Conservation (phyloP, 2,113 vertebrate species). For the Regulus satrapa region DNA sequence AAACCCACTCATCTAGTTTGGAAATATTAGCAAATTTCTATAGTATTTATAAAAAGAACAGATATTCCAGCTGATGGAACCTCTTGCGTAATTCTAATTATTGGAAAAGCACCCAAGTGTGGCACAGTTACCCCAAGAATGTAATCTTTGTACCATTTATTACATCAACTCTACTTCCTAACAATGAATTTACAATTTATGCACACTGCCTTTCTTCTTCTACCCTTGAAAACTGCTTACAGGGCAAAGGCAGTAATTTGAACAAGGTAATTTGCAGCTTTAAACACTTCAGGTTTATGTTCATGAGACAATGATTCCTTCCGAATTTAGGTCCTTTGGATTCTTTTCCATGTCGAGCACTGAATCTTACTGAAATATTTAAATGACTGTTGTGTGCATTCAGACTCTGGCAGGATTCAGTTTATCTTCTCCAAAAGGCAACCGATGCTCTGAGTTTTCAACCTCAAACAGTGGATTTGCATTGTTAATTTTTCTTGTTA, state of each 20-base stretch:
- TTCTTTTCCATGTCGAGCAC: not conserved
- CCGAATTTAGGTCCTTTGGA: not conserved
- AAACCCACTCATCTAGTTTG: not conserved
- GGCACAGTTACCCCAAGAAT: not conserved
- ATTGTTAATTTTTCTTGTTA: not conserved
- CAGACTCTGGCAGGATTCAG: not conserved
- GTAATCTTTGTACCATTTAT: not conserved
- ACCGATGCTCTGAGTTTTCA: not conserved
- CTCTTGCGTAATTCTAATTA: not conserved
- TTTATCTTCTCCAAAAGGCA: not conserved
- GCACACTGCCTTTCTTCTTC: not conserved
- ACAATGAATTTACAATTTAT: not conserved
- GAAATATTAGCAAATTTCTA: not conserved
- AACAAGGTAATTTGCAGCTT: not conserved
- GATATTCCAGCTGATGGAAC: not conserved
- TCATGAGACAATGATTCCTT: not conserved
- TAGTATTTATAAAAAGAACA: not conserved
- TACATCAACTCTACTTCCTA: not conserved
- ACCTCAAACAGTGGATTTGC: not conserved
- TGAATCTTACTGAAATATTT: not conserved
- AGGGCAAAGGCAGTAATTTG: not conserved
- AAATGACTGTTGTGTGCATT: not conserved
- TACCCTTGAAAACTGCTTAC: not conserved
- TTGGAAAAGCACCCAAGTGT: not conserved
- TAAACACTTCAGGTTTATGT: not conserved